phyloP scores from a whole-genome alignment of 1,140 invertebrate species.

The Neodiprion pinetum region DNA sequence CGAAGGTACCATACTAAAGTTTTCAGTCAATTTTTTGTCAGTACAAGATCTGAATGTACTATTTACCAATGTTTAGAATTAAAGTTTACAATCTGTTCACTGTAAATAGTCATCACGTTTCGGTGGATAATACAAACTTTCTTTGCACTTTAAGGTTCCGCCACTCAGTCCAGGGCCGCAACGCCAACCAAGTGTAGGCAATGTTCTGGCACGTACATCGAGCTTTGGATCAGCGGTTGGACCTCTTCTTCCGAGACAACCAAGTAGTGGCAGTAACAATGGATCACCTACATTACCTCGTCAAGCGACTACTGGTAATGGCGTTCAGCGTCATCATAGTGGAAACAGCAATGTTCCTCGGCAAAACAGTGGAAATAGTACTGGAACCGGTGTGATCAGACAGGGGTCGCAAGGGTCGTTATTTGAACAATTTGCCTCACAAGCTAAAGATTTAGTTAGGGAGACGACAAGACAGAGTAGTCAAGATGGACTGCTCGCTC shows the following conservation, averaged over 20 bases:
- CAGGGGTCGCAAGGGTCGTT: conserved; percentile 83
- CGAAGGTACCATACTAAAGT: too few relatives aligned
- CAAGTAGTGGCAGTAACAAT: conserved; percentile 35
- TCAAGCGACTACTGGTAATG: background rate
- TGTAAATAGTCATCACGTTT: background rate
- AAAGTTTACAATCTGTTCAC: too few relatives aligned
- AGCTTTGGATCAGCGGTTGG: conserved; percentile 66
- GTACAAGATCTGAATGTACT: too few relatives aligned
- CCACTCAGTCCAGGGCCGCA: conserved; percentile 63
- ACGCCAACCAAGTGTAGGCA: conserved; percentile 70
- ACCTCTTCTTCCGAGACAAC: conserved; percentile 43
- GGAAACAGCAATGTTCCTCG: conserved; percentile 39
- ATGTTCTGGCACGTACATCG: conserved; percentile 68
- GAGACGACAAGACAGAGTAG: conserved; percentile 88
- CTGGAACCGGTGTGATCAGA: conserved; percentile 64
- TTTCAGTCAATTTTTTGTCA: too few relatives aligned
- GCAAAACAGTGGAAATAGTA: conserved; percentile 46
- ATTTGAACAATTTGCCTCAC: conserved; percentile 84
- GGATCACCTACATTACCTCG: background rate
- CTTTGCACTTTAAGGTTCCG: conserved; percentile 39
- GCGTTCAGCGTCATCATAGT: conserved; percentile 21
- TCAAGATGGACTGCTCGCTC: conserved; percentile 86
- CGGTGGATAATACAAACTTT: background rate
- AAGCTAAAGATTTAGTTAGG: conserved; percentile 84
- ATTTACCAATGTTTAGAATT: too few relatives aligned